Evolutionary conservation across 1,140 invertebrate genomes (phyloP).

Genomic region (Venustaconcha ellipsiformis): DNA sequence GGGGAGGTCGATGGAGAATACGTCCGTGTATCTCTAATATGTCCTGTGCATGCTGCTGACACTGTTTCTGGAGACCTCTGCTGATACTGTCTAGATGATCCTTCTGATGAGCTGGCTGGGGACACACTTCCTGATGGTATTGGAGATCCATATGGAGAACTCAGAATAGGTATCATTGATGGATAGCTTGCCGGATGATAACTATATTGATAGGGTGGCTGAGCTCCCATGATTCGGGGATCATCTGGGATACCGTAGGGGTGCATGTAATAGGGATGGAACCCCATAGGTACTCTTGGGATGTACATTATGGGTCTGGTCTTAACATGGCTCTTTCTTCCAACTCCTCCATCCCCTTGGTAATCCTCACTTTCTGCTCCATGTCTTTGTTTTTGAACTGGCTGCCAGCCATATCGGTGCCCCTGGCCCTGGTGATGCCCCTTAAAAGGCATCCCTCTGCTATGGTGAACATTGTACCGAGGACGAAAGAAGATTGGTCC

Average conservation of each 20-base stretch:
- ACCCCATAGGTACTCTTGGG: constrained; percentile 19
- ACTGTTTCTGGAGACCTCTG: constrained; percentile 20
- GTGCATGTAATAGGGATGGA: constrained; percentile 22
- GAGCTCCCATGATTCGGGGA: constrained; percentile 5
- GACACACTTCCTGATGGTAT: constrained; percentile 22
- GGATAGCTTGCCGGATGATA: constrained; percentile 32
- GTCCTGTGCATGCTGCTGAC: not conserved
- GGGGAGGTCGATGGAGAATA: constrained; percentile 31
- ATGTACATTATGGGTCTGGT: too few relatives aligned
- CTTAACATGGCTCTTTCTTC: too few relatives aligned
- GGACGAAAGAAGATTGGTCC: constrained; percentile 22
- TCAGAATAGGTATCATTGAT: constrained; percentile 23
- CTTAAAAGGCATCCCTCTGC: not conserved
- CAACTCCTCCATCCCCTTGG: too few relatives aligned
- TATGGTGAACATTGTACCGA: constrained; percentile 11
- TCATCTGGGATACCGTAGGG: constrained; percentile 22
- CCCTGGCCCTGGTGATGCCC: too few relatives aligned
- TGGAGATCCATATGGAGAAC: constrained; percentile 14
- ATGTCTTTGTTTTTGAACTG: too few relatives aligned
- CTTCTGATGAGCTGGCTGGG: constrained; percentile 24
- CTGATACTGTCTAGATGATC: constrained; percentile 16
- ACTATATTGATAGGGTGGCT: constrained; percentile 28
- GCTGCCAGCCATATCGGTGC: too few relatives aligned
- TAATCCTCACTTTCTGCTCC: too few relatives aligned
- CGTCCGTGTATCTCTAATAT: not conserved